phyloP scores from a whole-genome alignment of 2,797 vertebrate species.

The Ptychobarbus kaznakovi region DNA sequence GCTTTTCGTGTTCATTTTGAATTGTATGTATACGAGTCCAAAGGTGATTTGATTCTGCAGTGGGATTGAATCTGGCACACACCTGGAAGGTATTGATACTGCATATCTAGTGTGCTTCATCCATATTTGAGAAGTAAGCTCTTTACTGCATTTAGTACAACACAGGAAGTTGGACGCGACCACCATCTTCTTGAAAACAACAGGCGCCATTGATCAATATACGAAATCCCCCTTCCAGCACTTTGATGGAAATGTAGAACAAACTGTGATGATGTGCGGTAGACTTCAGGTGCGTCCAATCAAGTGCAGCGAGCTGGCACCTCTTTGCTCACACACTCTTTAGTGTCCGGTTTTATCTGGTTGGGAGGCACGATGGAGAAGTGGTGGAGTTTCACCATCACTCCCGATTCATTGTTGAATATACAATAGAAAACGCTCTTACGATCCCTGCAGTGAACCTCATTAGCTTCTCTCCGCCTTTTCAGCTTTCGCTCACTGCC shows the following conservation, averaged over 20 bases:
- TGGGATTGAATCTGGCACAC: neutral
- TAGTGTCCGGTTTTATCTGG: slow-evolving; percentile 6
- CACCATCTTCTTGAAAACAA: neutral
- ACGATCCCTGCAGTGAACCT: slow-evolving; percentile 32
- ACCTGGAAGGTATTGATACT: neutral
- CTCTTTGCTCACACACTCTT: slow-evolving; percentile 2
- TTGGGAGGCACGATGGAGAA: slow-evolving; percentile 14
- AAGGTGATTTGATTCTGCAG: neutral
- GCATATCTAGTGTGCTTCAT: neutral
- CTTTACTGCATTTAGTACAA: neutral
- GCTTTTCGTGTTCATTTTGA: no score
- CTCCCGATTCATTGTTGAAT: slow-evolving; percentile 34
- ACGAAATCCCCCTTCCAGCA: neutral
- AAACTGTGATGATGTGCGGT: neutral
- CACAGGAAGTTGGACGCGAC: neutral
- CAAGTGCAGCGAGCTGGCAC: neutral
- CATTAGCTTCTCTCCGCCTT: slow-evolving; percentile 33
- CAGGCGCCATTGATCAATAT: slow-evolving; percentile 1
- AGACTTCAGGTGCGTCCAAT: neutral
- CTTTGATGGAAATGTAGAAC: slow-evolving; percentile 7
- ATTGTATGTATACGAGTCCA: no score
- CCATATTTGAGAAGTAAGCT: neutral
- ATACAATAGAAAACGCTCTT: slow-evolving; percentile 40
- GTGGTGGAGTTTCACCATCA: slow-evolving; percentile 44
- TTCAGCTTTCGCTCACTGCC: slow-evolving; percentile 25